Conservation (phyloP, 2,888 invertebrate species). For the Mycogona germanica region DNA sequence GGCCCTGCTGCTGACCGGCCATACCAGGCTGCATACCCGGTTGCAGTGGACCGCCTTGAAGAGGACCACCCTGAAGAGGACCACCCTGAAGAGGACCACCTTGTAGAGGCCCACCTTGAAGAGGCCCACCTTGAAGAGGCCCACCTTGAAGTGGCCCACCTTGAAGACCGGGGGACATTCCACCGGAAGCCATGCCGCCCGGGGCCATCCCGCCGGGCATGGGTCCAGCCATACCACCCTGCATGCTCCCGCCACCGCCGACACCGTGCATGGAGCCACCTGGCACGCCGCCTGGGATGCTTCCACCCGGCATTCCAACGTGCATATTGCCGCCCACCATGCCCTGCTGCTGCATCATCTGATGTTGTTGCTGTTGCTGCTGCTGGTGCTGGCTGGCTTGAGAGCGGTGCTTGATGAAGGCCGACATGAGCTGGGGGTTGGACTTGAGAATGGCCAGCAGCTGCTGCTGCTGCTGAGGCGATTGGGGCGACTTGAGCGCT, state of each 20-base stretch:
- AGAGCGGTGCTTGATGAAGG: constrained; percentile 80
- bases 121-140: neutral
- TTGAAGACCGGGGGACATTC: constrained; percentile 14
- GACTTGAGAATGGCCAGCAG: constrained; percentile 76
- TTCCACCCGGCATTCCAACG: constrained; percentile 5
- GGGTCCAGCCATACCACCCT: neutral
- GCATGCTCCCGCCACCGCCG: constrained; percentile 9
- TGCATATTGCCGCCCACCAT: neutral
- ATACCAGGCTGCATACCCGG: constrained; percentile 21
- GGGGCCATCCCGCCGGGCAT: constrained; percentile 11
- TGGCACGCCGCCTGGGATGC: constrained; percentile 4
- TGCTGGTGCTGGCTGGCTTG: constrained; percentile 39
- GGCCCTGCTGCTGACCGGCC: constrained; percentile 29
- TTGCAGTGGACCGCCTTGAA: constrained; percentile 16
- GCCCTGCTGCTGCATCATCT: constrained; percentile 23
- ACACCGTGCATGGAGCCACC: constrained; percentile 12
- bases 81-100: neutral
- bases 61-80: neutral
- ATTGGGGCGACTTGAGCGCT: constrained; percentile 76
- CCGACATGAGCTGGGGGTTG: constrained; percentile 90
- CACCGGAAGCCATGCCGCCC: neutral
- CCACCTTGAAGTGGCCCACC: neutral
- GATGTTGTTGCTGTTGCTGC: constrained; percentile 20
- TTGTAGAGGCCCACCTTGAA: neutral
- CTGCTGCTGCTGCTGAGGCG: constrained; percentile 83